These are phyloP conservation scores for Salvator merianae DNA, from an alignment of 2,113 vertebrate species.

Conservation along the genomic window DNA sequence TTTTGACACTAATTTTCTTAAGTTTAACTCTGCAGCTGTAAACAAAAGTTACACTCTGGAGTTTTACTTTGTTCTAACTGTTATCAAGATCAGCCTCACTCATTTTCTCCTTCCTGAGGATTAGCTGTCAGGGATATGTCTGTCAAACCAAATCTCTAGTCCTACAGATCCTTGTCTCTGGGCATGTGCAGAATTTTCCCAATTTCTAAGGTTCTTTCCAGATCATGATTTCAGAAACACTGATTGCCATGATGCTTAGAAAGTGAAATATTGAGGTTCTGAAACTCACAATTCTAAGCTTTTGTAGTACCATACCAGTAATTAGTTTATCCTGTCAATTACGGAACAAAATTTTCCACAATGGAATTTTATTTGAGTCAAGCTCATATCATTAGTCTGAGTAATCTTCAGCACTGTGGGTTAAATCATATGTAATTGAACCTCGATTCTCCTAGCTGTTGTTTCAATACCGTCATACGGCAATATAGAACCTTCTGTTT, in stretches of 20 bases:
- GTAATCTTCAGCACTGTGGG: not conserved
- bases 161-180: too few relatives aligned
- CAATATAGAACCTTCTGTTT: not conserved
- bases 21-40: too few relatives aligned
- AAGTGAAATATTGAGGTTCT: not conserved
- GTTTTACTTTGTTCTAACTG: too few relatives aligned
- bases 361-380: not conserved
- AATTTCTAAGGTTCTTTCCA: not conserved
- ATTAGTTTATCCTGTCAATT: not conserved
- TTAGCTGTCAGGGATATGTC: too few relatives aligned
- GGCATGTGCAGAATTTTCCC: not conserved
- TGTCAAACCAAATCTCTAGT: too few relatives aligned
- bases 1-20: too few relatives aligned
- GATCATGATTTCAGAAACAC: not conserved
- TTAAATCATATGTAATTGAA: slow-evolving; percentile 14
- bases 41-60: too few relatives aligned
- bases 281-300: slow-evolving; percentile 1
- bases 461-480: not conserved
- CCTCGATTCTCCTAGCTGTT: not conserved
- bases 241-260: not conserved
- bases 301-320: slow-evolving; percentile 23
- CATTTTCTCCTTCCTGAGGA: too few relatives aligned
- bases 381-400: slow-evolving; percentile 12
- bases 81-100: too few relatives aligned
- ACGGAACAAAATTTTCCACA: not conserved